A percentile compares a stretch with the other conserved stretches of the same genome.
Evolutionary conservation across 2,797 vertebrate genomes (phyloP).

Genomic region (Anniella stebbinsi): DNA sequence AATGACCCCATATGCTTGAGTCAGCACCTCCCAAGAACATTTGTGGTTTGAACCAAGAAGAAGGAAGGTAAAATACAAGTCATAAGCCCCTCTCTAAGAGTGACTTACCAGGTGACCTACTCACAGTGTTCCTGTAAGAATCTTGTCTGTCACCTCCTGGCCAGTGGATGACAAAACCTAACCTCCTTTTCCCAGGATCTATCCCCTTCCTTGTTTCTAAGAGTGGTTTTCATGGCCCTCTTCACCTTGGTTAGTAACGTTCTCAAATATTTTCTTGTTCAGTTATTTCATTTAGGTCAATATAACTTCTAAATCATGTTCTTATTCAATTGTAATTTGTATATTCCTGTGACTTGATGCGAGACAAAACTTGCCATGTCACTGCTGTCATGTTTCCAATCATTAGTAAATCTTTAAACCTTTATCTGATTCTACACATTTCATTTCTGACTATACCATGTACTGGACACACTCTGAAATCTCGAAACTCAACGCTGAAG

Average conservation of each 20-base stretch:
- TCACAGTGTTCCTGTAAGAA: neutral
- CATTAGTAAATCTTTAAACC: neutral
- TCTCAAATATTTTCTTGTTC: neutral
- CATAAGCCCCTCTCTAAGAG: neutral
- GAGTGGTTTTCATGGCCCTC: neutral
- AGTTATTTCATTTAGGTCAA: neutral
- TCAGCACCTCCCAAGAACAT: neutral
- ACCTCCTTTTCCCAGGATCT: neutral
- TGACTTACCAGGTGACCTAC: neutral
- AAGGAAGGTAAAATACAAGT: neutral
- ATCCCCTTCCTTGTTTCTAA: neutral
- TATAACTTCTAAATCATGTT: neutral
- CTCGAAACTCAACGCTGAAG: neutral
- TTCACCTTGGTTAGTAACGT: neutral
- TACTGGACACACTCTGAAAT: neutral
- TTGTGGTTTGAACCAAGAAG: neutral
- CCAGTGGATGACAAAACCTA: neutral
- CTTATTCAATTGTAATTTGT: neutral
- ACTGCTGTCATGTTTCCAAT: neutral
- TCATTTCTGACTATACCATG: too few relatives aligned
- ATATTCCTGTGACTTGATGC: neutral
- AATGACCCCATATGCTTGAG: neutral
- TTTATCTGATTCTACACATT: neutral
- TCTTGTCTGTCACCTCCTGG: neutral
- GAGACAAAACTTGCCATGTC: neutral